A percentile compares a stretch with the other conserved stretches of the same genome.
These are phyloP conservation scores for Cerceris ruficornis DNA, from an alignment of 2,888 invertebrate genomes.

Conservation along the genomic window DNA sequence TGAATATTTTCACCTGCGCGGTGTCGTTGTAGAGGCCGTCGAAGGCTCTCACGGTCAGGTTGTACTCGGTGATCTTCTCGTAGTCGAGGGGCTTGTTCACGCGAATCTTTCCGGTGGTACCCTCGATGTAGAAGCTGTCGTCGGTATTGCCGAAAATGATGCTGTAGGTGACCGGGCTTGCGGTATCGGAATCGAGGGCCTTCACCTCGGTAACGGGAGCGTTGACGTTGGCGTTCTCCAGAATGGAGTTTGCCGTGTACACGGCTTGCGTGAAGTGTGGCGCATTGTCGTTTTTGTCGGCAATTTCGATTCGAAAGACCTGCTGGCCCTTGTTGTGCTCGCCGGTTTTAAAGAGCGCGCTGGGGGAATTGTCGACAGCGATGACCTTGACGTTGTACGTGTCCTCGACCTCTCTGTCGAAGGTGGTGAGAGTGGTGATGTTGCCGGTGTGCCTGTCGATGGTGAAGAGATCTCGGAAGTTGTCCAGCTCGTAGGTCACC, in stretches of 20 bases:
- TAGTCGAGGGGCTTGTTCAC: slow-evolving; percentile 91
- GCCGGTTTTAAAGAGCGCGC: slow-evolving; percentile 86
- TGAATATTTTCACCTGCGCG: slow-evolving; percentile 91
- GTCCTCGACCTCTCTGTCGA: slow-evolving; percentile 93
- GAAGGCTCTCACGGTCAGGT: slow-evolving; percentile 91
- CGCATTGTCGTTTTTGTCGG: slow-evolving; percentile 97
- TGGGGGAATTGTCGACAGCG: slow-evolving; percentile 95
- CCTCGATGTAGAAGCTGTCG: slow-evolving; percentile 93
- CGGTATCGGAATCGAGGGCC: slow-evolving; percentile 93
- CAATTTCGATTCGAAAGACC: slow-evolving; percentile 94
- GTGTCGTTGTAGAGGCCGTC: slow-evolving; percentile 93
- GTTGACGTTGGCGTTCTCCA: slow-evolving; percentile 92
- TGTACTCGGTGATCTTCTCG: slow-evolving; percentile 92
- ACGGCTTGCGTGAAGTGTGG: slow-evolving; percentile 92
- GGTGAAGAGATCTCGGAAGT: slow-evolving; percentile 88
- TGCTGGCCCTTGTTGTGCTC: slow-evolving; percentile 90
- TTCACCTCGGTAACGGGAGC: slow-evolving; percentile 93
- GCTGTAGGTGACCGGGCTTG: slow-evolving; percentile 92
- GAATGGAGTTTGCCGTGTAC: slow-evolving; percentile 89
- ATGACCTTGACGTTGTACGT: slow-evolving; percentile 95
- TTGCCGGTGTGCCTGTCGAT: slow-evolving; percentile 94
- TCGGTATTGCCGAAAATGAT: slow-evolving; percentile 93
- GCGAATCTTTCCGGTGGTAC: slow-evolving; percentile 92
- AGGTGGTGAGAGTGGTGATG: slow-evolving; percentile 90
- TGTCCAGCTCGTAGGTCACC: slow-evolving; percentile 89